Base-by-base conservation (phyloP, 2,113 vertebrate species). In the Rhinolophus sinicus region DNA sequence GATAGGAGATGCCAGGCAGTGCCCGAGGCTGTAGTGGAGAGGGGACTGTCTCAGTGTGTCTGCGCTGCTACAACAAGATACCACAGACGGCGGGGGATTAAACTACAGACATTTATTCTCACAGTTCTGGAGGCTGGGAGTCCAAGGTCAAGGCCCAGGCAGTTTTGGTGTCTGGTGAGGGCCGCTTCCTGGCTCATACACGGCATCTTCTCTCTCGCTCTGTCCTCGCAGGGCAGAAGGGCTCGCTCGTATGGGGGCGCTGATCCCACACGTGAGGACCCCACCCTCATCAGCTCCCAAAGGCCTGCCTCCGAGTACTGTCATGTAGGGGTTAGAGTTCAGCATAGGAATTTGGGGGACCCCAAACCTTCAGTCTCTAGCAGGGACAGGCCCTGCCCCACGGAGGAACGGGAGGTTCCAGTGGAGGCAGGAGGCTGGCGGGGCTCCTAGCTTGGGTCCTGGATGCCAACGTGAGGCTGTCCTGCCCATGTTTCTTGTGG, bases 201-300 rank as follows among this genome's bases (percentile, higher is more conserved):
- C 0, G 2, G 35, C 2, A 0, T 28, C 7, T 38, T 56, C 22
- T 33, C 5, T 24, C 60, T 12, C 14, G 2, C 28, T 0, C 1
- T 2, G 35, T 50, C 2, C 6, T 70, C 65, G 3, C 8, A 1
- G 22, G 73, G 62, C 9, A 4, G 26, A 69, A n/a, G n/a, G n/a
- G 21, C 28, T 38, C 70, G 65, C 47, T n/a, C 22, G 26, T 14
- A 7, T 9, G 4, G n/a, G 73, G 54, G 19, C 10, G 0, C 64
- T 19, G 3, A 28, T 24, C 26, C 62, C 64, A 1, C 60, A 22
- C 18, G 13, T 0, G 1, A 35, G 60, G 38, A 60, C 60, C n/a
- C 82, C 50, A 18, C 40, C 26, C 52, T 33, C 52, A 18, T n/a
- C 52, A 24, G 24, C 24, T 65, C 3, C 33, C 62, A 22, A 2